Conservation (phyloP, 1,140 invertebrate genomes). For the Bactericera cockerelli region DNA sequence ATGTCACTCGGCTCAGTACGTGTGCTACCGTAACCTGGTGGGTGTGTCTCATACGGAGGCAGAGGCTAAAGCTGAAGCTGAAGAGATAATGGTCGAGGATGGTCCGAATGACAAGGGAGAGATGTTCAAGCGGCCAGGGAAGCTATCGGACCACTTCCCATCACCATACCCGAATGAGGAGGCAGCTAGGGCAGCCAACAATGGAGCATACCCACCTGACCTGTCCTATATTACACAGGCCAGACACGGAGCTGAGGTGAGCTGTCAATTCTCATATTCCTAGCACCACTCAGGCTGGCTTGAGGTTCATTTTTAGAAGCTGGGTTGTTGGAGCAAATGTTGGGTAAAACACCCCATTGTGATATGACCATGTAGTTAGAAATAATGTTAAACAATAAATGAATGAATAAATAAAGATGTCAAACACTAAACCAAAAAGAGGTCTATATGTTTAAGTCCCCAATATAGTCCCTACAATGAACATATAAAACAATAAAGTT, state of each 20-base stretch:
- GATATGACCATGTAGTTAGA: no score
- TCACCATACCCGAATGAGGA: conserved; percentile 89
- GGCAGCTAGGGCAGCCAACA: conserved; percentile 88
- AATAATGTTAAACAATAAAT: no score
- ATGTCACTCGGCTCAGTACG: conserved; percentile 87
- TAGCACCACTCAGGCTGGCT: no score
- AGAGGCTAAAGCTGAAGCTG: conserved; percentile 87
- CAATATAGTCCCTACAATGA: no score
- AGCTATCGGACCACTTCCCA: conserved; percentile 84
- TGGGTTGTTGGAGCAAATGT: no score
- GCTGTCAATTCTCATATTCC: no score
- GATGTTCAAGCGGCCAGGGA: conserved; percentile 86
- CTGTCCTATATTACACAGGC: conserved; percentile 76
- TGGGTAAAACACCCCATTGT: no score
- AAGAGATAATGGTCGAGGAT: conserved; percentile 65
- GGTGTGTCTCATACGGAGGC: conserved; percentile 80
- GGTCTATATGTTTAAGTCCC: no score
- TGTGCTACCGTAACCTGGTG: conserved; percentile 85
- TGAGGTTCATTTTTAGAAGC: no score
- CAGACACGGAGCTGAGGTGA: conserved; percentile 70
- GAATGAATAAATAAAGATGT: no score
- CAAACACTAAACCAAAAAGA: no score
- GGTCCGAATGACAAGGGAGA: conserved; percentile 86
- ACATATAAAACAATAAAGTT: no score
- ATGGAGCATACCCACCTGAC: conserved; percentile 92